A percentile compares a stretch with the other conserved stretches of the same genome.
These are phyloP conservation scores for Drosophila lacertosa DNA, from an alignment of 1,140 invertebrate species.

Conservation along the genomic window DNA sequence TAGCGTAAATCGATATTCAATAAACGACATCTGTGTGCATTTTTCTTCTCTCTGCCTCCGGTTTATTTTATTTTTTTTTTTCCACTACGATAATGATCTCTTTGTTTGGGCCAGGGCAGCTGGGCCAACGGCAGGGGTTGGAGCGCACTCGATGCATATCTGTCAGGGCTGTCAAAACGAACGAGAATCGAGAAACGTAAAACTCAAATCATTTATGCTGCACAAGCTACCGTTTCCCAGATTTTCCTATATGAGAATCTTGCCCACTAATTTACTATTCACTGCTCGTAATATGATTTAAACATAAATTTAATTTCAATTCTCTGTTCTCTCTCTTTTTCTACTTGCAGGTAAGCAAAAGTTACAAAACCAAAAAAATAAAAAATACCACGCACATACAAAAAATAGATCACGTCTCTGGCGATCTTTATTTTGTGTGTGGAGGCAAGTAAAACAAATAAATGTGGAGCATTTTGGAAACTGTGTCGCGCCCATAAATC, in stretches of 20 bases:
- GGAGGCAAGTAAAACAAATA: constrained; percentile 18
- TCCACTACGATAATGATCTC: constrained; percentile 71
- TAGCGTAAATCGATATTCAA: constrained; percentile 82
- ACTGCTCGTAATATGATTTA: constrained; percentile 26
- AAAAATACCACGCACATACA: background rate
- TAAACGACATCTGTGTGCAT: constrained; percentile 83
- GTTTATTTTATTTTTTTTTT: constrained; percentile 20
- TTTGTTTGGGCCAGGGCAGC: constrained; percentile 52
- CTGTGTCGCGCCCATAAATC: constrained; percentile 74
- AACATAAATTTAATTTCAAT: constrained; percentile 38
- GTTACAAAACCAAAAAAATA: constrained; percentile 1
- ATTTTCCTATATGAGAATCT: constrained; percentile 36
- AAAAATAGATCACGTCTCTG: constrained; percentile 11
- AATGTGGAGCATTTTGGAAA: constrained; percentile 73
- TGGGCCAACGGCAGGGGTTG: constrained; percentile 15
- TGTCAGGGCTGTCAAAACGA: constrained; percentile 76
- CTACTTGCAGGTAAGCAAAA: constrained; percentile 70
- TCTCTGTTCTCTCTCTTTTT: constrained; percentile 16
- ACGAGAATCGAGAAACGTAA: constrained; percentile 26
- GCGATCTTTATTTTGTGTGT: background rate
- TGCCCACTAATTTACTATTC: constrained; percentile 39
- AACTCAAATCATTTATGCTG: constrained; percentile 68
- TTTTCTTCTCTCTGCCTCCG: constrained; percentile 41
- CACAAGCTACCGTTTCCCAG: constrained; percentile 45
- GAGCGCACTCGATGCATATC: constrained; percentile 66